phyloP scores from a whole-genome alignment of 1,140 invertebrate species.

The Drosophila persimilis region DNA sequence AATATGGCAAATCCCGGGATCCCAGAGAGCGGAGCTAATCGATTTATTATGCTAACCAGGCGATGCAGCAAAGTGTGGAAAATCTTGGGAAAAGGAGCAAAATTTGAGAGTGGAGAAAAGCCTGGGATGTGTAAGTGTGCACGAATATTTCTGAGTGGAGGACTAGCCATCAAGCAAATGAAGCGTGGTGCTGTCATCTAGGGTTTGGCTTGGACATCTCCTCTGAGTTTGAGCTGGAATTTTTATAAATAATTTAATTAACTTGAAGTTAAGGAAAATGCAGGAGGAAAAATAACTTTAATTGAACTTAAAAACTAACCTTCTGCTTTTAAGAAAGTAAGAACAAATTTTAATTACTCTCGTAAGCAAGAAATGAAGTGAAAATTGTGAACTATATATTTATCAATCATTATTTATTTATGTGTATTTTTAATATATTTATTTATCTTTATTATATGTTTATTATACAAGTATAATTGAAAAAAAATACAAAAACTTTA shows the following conservation, averaged over 20 bases:
- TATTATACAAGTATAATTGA: no score
- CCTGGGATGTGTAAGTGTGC: constrained; percentile 4
- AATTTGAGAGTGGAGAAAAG: neutral
- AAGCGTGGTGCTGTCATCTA: constrained; percentile 38
- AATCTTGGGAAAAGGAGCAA: constrained; percentile 12
- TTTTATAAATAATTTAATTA: constrained; percentile 36
- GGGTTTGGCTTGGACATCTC: neutral
- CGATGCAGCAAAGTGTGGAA: constrained; percentile 71
- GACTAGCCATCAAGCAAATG: constrained; percentile 56
- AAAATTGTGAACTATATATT: no score
- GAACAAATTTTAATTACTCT: no score
- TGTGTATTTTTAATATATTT: no score
- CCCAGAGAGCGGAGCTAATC: constrained; percentile 57
- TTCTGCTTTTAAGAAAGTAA: neutral
- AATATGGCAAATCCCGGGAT: constrained; percentile 69
- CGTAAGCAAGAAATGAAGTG: no score
- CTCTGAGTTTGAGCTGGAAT: constrained; percentile 18
- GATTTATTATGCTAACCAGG: constrained; percentile 81
- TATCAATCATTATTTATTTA: no score
- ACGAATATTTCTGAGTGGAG: constrained; percentile 14
- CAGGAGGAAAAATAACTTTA: no score
- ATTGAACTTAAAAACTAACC: no score
- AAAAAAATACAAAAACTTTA: neutral
- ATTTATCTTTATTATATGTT: no score
- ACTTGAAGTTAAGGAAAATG: constrained; percentile 7